These are phyloP conservation scores for Neodiprion lecontei DNA, from an alignment of 1,140 invertebrate genomes.

Conservation along the genomic window DNA sequence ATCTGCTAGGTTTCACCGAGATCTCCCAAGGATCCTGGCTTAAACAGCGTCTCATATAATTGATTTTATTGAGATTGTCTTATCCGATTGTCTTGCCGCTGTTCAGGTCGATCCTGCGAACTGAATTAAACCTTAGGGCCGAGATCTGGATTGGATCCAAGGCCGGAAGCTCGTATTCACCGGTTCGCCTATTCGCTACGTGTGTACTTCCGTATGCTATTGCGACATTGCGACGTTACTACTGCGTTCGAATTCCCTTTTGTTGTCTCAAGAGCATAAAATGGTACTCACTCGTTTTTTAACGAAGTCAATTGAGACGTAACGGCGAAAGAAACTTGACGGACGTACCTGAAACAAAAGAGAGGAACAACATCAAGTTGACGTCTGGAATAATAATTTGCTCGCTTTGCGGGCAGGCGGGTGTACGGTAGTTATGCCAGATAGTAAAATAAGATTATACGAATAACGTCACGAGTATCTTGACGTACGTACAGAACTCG, in stretches of 20 bases:
- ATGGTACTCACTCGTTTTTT: conserved; percentile 2
- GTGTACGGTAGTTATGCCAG: neutral
- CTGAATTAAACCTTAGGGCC: neutral
- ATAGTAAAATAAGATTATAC: neutral
- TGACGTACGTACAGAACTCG: neutral
- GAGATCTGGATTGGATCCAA: neutral
- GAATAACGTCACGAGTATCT: neutral
- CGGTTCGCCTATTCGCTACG: neutral
- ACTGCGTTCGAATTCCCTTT: too few relatives aligned
- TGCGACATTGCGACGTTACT: too few relatives aligned
- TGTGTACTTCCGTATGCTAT: too few relatives aligned
- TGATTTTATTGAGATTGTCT: conserved; percentile 4
- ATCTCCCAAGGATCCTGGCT: neutral
- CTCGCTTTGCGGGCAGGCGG: too few relatives aligned
- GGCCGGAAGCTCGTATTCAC: neutral
- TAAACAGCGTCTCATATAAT: neutral
- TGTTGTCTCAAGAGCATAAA: neutral
- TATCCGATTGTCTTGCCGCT: neutral
- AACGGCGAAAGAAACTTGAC: neutral
- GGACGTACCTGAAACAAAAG: neutral
- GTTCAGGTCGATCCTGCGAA: neutral
- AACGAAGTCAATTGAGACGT: neutral
- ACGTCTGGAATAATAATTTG: neutral
- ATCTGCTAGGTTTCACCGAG: neutral
- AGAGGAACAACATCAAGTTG: neutral